Base-by-base conservation (phyloP, 1,140 invertebrate species). In the Bombyx mandarina region DNA sequence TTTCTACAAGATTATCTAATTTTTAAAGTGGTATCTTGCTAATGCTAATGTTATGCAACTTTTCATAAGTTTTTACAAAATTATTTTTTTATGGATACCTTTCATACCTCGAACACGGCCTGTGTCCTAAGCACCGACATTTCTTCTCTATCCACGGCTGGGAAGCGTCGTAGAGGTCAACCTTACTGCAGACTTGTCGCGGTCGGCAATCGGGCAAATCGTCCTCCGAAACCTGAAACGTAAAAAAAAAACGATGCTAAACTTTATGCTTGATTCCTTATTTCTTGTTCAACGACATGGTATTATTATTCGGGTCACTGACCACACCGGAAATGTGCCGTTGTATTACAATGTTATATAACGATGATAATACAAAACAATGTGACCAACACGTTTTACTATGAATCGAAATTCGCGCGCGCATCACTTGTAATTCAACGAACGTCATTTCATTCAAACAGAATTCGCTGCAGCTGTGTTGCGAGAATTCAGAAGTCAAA, bases 61-160 rank as follows among this genome's bases (percentile, higher is more conserved):
- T 51, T 9, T 44, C 7, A 54, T 3, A 12, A 2, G 44, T 8
- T 5, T 18, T 54, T 8, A 44, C 43, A 18, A 43, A 5, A 10
- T 7, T 12, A 44, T 43, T 52, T n/a, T 22, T 10, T 8, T 35
- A 55, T 4, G n/a, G n/a, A 48, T 26, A 43, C 52, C 43, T 35
- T 62, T 54, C 58, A 70, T 57, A 89, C 88, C 79, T 86, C 35
- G 94, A 92, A 77, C 94, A 96, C 10, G 88, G 79, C 61, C 89
- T 87, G 49, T 91, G 90, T 42, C 90, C 89, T 45, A 94, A 90
- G 86, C 96, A 97, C 44, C 94, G 91, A 74, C 96, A 97, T 75
- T 96, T 95, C 68, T 93, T 92, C 83, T 97, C 95, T 10, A 96
- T 91, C 95, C 95, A 96, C 1, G 95, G 95, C 35, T 90, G 89